A percentile compares a stretch with the other conserved stretches of the same genome.
Conservation (phyloP, 2,797 vertebrate genomes). For the Scolopax rusticola region DNA sequence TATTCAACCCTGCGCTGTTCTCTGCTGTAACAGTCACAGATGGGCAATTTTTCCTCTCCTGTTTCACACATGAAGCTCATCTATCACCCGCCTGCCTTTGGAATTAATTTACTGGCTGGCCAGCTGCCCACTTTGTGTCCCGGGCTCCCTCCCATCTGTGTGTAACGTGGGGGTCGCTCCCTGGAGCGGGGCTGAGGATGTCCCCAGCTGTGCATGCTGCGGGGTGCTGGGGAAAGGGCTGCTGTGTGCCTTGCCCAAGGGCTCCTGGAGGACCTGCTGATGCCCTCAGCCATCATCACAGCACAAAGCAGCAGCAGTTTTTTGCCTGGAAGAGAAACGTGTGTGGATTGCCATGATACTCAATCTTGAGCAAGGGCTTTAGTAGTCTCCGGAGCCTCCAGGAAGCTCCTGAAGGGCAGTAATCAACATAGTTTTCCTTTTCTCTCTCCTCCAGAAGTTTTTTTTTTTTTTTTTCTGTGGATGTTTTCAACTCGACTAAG, state of each 20-base stretch:
- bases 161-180: not conserved
- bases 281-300: not conserved
- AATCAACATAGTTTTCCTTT: not conserved
- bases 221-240: not conserved
- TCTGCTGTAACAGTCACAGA: not conserved
- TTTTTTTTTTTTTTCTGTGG: not conserved
- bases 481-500: not conserved
- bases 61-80: not conserved
- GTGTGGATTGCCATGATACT: not conserved
- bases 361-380: not conserved
- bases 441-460: not conserved
- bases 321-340: not conserved
- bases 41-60: not conserved
- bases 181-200: rapidly evolving
- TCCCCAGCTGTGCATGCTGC: not conserved
- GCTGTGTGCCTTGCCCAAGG: not conserved
- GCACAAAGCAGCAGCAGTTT: not conserved
- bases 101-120: slow-evolving; percentile 32
- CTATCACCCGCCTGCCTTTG: slow-evolving; percentile 3
- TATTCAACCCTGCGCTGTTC: not conserved
- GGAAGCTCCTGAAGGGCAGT: not conserved
- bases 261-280: not conserved
- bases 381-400: not conserved
- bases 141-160: not conserved
- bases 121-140: not conserved